Evolutionary conservation across 2,113 vertebrate genomes (phyloP), one percentile per base, ranked within the genome.

Genomic region (Notechis scutatus): DNA sequence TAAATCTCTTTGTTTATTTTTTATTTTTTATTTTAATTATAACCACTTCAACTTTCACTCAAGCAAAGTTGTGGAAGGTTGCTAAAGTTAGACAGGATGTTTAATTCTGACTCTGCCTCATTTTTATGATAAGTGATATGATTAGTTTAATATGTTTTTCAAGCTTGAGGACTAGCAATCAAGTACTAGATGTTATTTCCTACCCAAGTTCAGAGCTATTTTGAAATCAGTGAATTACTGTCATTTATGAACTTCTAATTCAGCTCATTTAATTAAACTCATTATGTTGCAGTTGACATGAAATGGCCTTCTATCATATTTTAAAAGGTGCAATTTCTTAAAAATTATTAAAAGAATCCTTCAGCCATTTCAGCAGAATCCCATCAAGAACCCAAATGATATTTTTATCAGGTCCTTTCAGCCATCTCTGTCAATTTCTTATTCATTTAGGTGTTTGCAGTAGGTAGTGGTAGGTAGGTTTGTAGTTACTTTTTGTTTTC

Each of bases 301-400:
- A 88, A 3, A 0, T 69, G 4, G 3, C 7, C 7, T 94, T 91
- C 85, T 91, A 4, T 55, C 86, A 14, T 9, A 15, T 39, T 4
- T 61, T 93, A 52, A 96, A 93, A 61, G 7, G 1, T 92, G 94
- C 90, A 61, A 20, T 86, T 94, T 94, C 95, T 95, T 90, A 54
- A 29, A 93, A 15, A 86, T 0, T 81, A 81, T 91, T 34, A 55
- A 94, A 88, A 92, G 57, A 91, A 59, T 1, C 26, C 24, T 92
- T 18, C 50, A 92, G 81, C 15, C 52, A 59, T 29, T 64, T 59
- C 29, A 87, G 74, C 92, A 91, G 85, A 74, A 56, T 29, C 26
- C 0, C 34, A 52, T 59, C 92, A 0, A 1, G 47, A 93, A 57
- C 50, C 11, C 39, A 61, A 47, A n/a, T 39, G 21, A 39, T 23